phyloP scores from a whole-genome alignment of 2,888 invertebrate species.

The Notodonta dromedarius region DNA sequence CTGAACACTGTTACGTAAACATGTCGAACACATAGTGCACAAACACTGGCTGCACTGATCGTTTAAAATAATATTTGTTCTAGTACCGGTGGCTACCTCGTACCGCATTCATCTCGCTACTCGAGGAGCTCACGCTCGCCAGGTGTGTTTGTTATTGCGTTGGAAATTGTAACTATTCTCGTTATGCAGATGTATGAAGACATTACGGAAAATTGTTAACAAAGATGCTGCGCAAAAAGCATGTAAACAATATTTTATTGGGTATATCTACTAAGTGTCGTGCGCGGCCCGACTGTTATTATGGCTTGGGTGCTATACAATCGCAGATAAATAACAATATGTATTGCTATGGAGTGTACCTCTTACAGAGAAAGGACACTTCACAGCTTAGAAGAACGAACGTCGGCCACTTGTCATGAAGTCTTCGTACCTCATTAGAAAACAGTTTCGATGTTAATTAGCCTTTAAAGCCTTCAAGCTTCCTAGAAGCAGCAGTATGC shows the following conservation, averaged over 20 bases:
- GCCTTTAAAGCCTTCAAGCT: not conserved
- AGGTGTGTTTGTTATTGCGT: slow-evolving; percentile 33
- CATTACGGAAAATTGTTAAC: slow-evolving; percentile 59
- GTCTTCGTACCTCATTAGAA: not conserved
- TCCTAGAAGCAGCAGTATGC: too few species aligned
- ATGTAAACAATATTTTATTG: slow-evolving; percentile 57
- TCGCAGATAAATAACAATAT: slow-evolving; percentile 32
- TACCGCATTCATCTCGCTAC: slow-evolving; percentile 20
- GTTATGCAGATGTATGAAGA: slow-evolving; percentile 45
- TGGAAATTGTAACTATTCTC: slow-evolving; percentile 35
- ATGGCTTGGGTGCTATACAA: slow-evolving; percentile 26
- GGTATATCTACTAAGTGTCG: slow-evolving; percentile 44
- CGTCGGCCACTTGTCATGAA: not conserved
- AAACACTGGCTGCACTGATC: slow-evolving; percentile 78
- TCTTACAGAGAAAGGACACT: slow-evolving; percentile 25
- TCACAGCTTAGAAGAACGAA: not conserved
- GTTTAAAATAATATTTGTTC: slow-evolving; percentile 81
- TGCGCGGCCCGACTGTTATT: slow-evolving; percentile 32
- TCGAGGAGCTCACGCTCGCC: slow-evolving; percentile 30
- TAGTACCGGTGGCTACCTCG: slow-evolving; percentile 54
- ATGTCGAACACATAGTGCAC: slow-evolving; percentile 66
- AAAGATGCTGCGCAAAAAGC: slow-evolving; percentile 60
- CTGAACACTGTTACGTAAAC: slow-evolving; percentile 77
- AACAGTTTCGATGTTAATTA: not conserved
- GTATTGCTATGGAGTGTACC: slow-evolving; percentile 22